Evolutionary conservation across 2,797 vertebrate species (phyloP), one percentile per base, ranked within the genome.

Genomic region (Otus scops): DNA sequence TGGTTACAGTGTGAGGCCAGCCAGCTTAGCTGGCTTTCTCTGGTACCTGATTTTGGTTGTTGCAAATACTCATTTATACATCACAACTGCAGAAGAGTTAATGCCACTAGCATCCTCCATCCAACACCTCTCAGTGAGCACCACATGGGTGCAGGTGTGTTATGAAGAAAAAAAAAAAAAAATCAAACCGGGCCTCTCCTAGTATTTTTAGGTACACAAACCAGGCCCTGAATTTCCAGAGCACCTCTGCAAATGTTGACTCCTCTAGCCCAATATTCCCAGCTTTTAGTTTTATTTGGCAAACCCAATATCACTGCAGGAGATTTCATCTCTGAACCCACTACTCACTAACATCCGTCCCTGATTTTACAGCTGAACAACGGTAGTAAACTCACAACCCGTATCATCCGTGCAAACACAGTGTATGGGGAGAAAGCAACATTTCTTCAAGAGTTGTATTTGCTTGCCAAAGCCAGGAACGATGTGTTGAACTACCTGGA

Each of bases 361-460:
- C 51, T 43, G 36, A 18, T 53, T 69, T 88, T 54, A 5, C 74
- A 97, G 96, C 92, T 86, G 39, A 94, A 51, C 70, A 70, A 75
- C 0, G 71, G 95, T 26, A 71, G 63, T 0, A 64, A 84, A 20
- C 78, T 92, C 64, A 50, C 9, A 5, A 77, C 88, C 38, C 96
- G 96, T 14, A 0, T 81, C 34, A 45, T 92, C 60, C 23, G 24
- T 26, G 1, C 97, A 47, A 95, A 85, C 63, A 7, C 56, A 0
- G 69, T 80, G n/a, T 95, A 93, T 6, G 95, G 95, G 51, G 94
- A 97, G 88, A 95, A 75, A 56, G 57, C 82, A 34, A 23, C 0
- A 0, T 56, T 57, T 47, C 92, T 97, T 2, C 36, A 69, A 19
- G 78, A 90, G 30, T 4, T 60, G 2, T 89, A 78, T 18, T 3